Base-by-base conservation (phyloP, 2,113 vertebrate genomes). In the Malaclemys terrapin region DNA sequence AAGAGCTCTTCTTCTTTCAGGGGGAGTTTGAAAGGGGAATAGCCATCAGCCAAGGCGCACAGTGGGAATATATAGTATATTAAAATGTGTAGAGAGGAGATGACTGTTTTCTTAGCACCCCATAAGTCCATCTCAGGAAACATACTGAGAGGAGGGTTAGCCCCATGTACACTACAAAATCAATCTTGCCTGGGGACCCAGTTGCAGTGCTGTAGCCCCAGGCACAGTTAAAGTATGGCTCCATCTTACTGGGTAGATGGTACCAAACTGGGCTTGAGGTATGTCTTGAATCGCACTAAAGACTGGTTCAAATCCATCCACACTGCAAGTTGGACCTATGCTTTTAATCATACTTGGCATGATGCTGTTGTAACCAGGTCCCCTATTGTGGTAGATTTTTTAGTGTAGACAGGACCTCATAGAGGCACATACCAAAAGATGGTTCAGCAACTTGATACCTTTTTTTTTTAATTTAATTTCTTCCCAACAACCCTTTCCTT, bases 401-500 rank as follows among this genome's bases (percentile, higher is more conserved):
- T 65, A 65, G n/a, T 25, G 38, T 17, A 89, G 76, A 29, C 50
- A 84, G 10, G 31, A 47, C 49, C 31, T 2, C 8, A 42, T 52
- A 76, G 45, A 84, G 85, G 85, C 76, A 35, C 12, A 16, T n/a
- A 17, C 45, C 22, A 56, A 92, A 84, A 93, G 49, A 24, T 35
- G 35, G 9, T 87, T 14, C 75, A 86, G 80, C 10, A 53, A 31
- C 49, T 91, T 93, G 42, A 10, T 42, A 91, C 79, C 79, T 90
- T 80, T 75, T 84, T 80, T 50, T 52, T 82, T 89, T 2, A 91
- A 84, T 91, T 94, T 86, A 87, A 25, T 29, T 95, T 10, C 27
- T 93, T 93, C 84, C 78, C 80, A 92, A 92, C 72, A 90, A 96
- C 89, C 84, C 50, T 91, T 93, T 88, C 57, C 42, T 6, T 4